These are phyloP conservation scores for Parauchenoglanis ngamensis DNA, from an alignment of 2,797 vertebrate species.

Conservation along the genomic window DNA sequence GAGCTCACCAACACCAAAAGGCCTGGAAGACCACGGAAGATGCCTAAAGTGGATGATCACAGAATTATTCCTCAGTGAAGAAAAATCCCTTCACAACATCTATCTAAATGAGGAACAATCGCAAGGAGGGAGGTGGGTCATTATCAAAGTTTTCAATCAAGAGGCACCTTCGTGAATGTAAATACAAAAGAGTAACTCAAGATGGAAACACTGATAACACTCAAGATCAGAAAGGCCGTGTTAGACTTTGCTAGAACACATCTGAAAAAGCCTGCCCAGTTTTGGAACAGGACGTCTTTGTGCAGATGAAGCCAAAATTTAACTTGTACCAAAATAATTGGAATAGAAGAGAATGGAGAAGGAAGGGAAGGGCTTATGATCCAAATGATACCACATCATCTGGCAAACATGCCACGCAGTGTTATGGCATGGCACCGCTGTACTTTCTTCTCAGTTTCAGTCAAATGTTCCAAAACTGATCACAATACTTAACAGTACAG, in stretches of 20 bases:
- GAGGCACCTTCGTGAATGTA: background rate
- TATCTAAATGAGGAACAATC: background rate
- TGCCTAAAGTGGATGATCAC: background rate
- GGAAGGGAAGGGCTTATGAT: no score
- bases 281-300: no score
- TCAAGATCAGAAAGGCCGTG: background rate
- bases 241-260: background rate
- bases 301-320: no score
- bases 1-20: background rate
- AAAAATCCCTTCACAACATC: background rate
- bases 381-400: no score
- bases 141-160: background rate
- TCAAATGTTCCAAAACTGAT: background rate
- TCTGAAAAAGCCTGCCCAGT: background rate
- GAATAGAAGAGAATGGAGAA: no score
- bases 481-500: background rate
- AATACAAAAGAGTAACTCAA: background rate
- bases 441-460: background rate
- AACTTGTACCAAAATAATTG: no score
- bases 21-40: background rate
- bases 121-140: background rate
- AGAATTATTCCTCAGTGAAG: background rate
- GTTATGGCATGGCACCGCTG: no score
- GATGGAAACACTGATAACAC: background rate
- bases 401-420: no score